Conservation (phyloP, 2,888 invertebrate species). For the Selenia dentaria region DNA sequence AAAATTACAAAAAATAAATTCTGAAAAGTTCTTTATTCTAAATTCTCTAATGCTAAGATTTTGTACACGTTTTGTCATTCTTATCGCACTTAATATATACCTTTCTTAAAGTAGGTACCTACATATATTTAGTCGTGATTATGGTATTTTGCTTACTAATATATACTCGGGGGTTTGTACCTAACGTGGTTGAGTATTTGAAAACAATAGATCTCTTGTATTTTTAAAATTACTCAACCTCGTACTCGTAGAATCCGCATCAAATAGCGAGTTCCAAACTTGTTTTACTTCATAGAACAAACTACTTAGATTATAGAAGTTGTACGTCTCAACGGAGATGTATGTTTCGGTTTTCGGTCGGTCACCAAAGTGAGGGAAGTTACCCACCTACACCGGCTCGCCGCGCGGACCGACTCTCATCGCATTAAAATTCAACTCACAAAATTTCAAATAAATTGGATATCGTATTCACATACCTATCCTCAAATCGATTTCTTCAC, state of each 20-base stretch:
- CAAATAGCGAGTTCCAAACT: constrained; percentile 19
- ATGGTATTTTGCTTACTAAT: no score
- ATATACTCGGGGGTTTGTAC: no score
- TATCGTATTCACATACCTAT: constrained; percentile 58
- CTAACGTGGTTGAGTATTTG: no score
- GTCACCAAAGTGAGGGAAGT: constrained; percentile 42
- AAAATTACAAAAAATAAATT: no score
- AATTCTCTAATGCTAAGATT: no score
- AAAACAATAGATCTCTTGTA: neutral
- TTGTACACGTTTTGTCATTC: no score
- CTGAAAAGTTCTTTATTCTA: no score
- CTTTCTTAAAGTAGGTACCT: no score
- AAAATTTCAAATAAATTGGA: constrained; percentile 64
- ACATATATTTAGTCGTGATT: neutral
- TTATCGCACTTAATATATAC: no score
- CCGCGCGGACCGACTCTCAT: constrained; percentile 26
- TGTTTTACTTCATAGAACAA: constrained; percentile 29
- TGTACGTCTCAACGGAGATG: constrained; percentile 37
- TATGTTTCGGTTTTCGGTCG: constrained; percentile 44
- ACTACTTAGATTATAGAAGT: constrained; percentile 30
- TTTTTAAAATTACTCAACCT: constrained; percentile 5
- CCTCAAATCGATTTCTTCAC: constrained; percentile 64
- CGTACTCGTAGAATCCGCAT: neutral
- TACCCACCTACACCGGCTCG: constrained; percentile 8
- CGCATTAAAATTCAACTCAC: constrained; percentile 62